Conservation (phyloP, 1,140 invertebrate species). For the Tyrophagus putrescentiae region DNA sequence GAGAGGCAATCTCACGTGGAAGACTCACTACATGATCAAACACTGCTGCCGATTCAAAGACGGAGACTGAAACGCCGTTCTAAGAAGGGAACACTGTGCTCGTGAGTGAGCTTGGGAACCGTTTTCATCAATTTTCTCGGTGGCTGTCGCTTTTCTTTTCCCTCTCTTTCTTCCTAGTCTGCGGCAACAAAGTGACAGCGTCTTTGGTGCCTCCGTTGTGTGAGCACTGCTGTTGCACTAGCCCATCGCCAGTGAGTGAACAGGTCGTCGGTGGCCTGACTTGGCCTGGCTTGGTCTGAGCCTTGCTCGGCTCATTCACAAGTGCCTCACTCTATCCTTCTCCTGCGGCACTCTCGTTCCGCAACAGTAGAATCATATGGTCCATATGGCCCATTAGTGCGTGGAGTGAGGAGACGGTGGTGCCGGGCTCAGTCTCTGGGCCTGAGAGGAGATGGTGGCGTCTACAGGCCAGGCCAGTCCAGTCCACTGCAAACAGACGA, state of each 20-base stretch:
- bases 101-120: background rate
- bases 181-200: too few species aligned
- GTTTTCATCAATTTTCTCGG: background rate
- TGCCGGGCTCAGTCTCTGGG: background rate
- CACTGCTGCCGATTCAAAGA: too few species aligned
- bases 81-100: background rate
- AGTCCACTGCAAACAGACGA: background rate
- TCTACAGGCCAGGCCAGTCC: background rate
- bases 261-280: too few species aligned
- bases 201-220: too few species aligned
- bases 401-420: background rate
- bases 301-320: background rate
- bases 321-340: background rate
- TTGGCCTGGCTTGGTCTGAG: background rate
- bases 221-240: too few species aligned
- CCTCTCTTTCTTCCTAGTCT: too few species aligned
- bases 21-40: slow-evolving; percentile 1
- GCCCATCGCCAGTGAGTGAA: too few species aligned
- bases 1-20: background rate
- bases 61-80: too few species aligned
- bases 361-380: slow-evolving; percentile 5
- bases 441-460: background rate
- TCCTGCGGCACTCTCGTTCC: background rate
- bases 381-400: slow-evolving; percentile 3
- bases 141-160: too few species aligned